These are phyloP conservation scores for Spilosoma lubricipeda DNA, from an alignment of 2,888 invertebrate genomes.

Conservation along the genomic window DNA sequence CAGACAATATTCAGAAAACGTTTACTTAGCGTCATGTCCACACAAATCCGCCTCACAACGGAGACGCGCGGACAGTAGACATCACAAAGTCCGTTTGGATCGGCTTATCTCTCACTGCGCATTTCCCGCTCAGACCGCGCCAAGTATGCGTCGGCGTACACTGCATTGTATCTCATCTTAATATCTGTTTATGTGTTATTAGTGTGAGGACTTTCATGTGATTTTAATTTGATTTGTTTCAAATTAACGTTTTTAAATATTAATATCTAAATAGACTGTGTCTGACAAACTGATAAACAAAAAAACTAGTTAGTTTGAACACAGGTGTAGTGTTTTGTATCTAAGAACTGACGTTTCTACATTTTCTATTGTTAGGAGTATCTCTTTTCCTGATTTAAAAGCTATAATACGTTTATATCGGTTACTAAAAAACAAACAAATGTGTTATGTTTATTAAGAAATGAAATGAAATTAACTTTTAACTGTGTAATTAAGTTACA, in stretches of 20 bases:
- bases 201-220: slow-evolving; percentile 5
- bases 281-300: too few species aligned
- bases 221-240: background rate
- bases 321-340: too few species aligned
- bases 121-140: slow-evolving; percentile 77
- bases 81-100: slow-evolving; percentile 83
- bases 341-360: background rate
- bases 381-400: too few species aligned
- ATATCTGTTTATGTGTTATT: slow-evolving; percentile 44
- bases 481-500: too few species aligned
- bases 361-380: background rate
- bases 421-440: too few species aligned
- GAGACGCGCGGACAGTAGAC: slow-evolving; percentile 84
- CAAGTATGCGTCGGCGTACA: slow-evolving; percentile 77
- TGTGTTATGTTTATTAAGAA: too few species aligned
- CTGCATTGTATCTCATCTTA: slow-evolving; percentile 59
- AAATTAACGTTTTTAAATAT: background rate
- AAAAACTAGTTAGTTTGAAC: too few species aligned
- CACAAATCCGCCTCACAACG: slow-evolving; percentile 50
- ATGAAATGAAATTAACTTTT: too few species aligned
- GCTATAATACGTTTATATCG: too few species aligned
- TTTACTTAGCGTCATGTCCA: slow-evolving; percentile 53
- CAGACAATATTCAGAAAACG: background rate
- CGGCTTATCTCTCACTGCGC: slow-evolving; percentile 83
- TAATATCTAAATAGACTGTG: background rate